Evolutionary conservation across 2,888 invertebrate species (phyloP).

Genomic region (Cryptophagus acutangulus): DNA sequence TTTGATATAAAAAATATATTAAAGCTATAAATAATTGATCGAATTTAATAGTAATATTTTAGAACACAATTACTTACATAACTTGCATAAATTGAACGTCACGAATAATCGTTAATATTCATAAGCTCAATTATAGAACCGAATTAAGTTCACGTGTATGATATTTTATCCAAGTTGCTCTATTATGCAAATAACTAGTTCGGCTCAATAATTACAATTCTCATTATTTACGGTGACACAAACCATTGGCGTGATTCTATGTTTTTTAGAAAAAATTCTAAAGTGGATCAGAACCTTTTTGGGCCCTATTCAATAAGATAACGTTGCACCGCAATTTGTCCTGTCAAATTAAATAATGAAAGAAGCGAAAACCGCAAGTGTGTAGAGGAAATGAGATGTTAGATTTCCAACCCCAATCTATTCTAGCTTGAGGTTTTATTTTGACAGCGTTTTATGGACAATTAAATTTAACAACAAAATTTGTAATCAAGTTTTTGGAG

Average conservation of each 20-base stretch:
- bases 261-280: no score
- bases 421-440: no score
- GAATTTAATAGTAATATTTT: constrained; percentile 11
- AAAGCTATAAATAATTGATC: background rate
- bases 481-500: no score
- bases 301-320: no score
- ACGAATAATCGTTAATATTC: constrained; percentile 32
- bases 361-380: no score
- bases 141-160: constrained; percentile 21
- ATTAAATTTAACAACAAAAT: no score
- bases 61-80: constrained; percentile 20
- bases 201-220: constrained; percentile 25
- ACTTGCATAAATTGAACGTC: constrained; percentile 30
- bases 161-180: constrained; percentile 22
- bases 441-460: no score
- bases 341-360: no score
- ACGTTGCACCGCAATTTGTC: no score
- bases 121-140: constrained; percentile 25
- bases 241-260: constrained; percentile 27
- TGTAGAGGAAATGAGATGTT: no score
- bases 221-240: constrained; percentile 26
- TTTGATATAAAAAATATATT: constrained; percentile 4
- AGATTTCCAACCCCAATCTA: no score
- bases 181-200: constrained; percentile 29
- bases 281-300: no score